These are phyloP conservation scores for Aphelenchoides avenae DNA, from an alignment of 1,140 invertebrate genomes.

Conservation along the genomic window DNA sequence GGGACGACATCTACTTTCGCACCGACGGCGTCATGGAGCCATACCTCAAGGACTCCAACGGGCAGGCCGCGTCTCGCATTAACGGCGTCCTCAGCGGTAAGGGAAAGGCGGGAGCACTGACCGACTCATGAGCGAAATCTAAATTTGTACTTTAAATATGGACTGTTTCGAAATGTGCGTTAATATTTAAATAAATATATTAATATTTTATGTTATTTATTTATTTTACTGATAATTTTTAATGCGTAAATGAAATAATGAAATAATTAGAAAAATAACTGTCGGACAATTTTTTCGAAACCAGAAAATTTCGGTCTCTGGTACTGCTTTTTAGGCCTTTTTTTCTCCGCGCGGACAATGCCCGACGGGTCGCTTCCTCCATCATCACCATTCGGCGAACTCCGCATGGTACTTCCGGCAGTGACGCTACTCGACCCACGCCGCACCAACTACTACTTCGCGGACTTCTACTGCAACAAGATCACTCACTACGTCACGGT, in stretches of 20 bases:
- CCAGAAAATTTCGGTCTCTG: too few relatives aligned
- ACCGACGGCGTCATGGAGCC: constrained; percentile 36
- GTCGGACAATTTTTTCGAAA: too few relatives aligned
- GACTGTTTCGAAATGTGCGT: too few relatives aligned
- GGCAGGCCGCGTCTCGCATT: constrained; percentile 42
- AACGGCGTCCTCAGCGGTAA: constrained; percentile 32
- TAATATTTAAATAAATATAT: too few relatives aligned
- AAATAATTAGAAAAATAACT: too few relatives aligned
- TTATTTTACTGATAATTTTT: too few relatives aligned
- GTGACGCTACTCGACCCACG: constrained; percentile 8
- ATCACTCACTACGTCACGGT: constrained; percentile 29
- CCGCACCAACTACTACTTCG: constrained; percentile 18
- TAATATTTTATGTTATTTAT: neutral
- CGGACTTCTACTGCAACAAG: constrained; percentile 36
- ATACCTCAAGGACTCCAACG: constrained; percentile 49
- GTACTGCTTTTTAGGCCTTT: too few relatives aligned
- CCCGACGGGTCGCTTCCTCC: constrained; percentile 8
- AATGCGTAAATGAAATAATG: too few relatives aligned
- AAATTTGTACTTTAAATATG: too few relatives aligned
- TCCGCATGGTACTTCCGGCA: constrained; percentile 21
- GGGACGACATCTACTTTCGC: constrained; percentile 37
- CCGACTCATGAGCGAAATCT: too few relatives aligned
- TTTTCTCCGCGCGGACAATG: constrained; percentile 27
- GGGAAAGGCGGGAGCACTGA: too few relatives aligned
- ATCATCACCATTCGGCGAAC: constrained; percentile 28